A percentile compares a stretch with the other conserved stretches of the same genome.
Conservation (phyloP, 2,113 vertebrate genomes). For the Ceuthmochares aereus region DNA sequence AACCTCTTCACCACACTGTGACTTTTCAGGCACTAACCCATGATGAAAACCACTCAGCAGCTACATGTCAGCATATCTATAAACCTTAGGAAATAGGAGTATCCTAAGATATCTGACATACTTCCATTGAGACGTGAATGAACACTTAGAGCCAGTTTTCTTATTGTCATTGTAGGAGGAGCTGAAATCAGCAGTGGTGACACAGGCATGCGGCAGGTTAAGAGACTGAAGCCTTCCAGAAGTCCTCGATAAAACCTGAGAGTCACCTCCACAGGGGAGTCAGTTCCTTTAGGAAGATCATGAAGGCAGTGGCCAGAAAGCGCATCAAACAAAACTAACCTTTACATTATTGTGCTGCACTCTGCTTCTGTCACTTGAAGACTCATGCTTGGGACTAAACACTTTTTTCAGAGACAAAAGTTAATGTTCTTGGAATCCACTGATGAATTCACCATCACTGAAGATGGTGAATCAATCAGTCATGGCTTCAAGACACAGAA, state of each 20-base stretch:
- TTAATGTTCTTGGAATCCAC: neutral
- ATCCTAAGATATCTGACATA: neutral
- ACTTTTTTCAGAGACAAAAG: neutral
- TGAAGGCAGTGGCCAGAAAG: neutral
- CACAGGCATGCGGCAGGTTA: neutral
- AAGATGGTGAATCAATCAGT: neutral
- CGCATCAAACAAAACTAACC: neutral
- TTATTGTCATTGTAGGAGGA: neutral
- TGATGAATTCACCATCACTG: too few relatives aligned
- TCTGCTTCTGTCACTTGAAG: neutral
- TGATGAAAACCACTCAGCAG: neutral
- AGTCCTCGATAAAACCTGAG: neutral
- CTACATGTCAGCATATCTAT: neutral
- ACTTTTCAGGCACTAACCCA: neutral
- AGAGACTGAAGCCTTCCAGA: neutral
- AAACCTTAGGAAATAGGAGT: neutral
- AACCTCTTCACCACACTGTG: neutral
- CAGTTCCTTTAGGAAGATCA: neutral
- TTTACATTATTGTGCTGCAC: neutral
- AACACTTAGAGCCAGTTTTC: neutral
- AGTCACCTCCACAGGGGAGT: neutral
- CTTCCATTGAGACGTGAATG: neutral
- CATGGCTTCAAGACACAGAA: neutral
- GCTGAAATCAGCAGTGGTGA: neutral
- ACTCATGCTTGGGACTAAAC: neutral